Conservation (phyloP, 2,113 vertebrate genomes). For the Amia ocellicauda region DNA sequence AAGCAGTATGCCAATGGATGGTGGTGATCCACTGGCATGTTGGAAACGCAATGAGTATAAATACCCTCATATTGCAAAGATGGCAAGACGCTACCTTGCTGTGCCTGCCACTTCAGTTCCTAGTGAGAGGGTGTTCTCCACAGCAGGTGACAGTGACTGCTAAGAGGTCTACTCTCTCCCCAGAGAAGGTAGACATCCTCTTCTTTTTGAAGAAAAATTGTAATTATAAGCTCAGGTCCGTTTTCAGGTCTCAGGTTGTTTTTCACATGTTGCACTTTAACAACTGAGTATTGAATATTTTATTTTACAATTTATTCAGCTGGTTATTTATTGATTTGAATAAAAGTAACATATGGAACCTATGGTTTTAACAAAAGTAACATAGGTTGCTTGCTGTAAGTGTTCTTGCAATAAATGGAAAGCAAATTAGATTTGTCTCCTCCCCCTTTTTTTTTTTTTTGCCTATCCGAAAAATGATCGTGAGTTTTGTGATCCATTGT, state of each 20-base stretch:
- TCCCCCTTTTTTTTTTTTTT: constrained; percentile 9
- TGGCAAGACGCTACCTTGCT: no score
- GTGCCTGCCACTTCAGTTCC: no score
- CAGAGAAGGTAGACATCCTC: no score
- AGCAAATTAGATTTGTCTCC: constrained; percentile 5
- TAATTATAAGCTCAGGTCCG: constrained; percentile 9
- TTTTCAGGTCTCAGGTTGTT: neutral
- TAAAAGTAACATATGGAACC: neutral
- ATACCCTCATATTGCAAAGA: no score
- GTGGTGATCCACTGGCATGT: no score
- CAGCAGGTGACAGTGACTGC: no score
- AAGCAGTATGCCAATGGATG: no score
- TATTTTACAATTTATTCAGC: neutral
- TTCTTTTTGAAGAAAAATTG: constrained; percentile 12
- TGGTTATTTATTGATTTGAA: neutral
- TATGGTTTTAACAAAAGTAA: no score
- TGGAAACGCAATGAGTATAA: no score
- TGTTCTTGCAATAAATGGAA: constrained; percentile 12
- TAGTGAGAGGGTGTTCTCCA: no score
- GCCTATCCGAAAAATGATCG: neutral
- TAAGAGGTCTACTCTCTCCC: constrained; percentile 2
- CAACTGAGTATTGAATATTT: neutral
- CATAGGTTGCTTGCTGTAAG: neutral
- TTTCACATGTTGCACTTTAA: neutral
- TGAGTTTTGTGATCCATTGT: constrained; percentile 11